These are phyloP conservation scores for Potorous gilbertii DNA, from an alignment of 2,797 vertebrate genomes.

Conservation along the genomic window DNA sequence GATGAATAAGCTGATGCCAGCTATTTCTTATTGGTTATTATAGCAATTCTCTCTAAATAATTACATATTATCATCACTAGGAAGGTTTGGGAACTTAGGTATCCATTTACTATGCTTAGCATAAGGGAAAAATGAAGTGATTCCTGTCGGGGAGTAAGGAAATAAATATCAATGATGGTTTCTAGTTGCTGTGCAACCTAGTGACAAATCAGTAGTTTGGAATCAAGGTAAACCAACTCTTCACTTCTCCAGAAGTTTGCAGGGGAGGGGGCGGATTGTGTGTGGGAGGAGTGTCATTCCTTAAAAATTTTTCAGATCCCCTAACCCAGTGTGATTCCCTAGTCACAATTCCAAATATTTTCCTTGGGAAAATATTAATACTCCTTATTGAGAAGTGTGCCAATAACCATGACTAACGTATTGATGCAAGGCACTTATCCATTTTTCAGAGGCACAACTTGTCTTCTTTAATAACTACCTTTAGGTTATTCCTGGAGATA, in stretches of 20 bases:
- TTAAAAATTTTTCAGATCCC: background rate
- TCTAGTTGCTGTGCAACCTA: background rate
- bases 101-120: background rate
- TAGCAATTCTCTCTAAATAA: background rate
- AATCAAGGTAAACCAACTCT: background rate
- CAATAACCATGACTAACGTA: background rate
- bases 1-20: background rate
- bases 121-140: constrained; percentile 10
- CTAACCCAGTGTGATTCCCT: background rate
- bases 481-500: background rate
- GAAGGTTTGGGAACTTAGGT: background rate
- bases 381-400: background rate
- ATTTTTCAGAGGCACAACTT: background rate
- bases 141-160: background rate
- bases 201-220: constrained; percentile 6
- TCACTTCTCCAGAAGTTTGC: background rate
- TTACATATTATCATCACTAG: background rate
- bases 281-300: background rate
- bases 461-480: background rate
- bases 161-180: constrained; percentile 1
- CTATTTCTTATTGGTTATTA: background rate
- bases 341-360: background rate
- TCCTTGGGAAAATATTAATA: background rate
- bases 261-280: background rate
- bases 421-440: background rate